Base-by-base conservation (phyloP, 2,888 invertebrate genomes). In the Thalpophila matura region DNA sequence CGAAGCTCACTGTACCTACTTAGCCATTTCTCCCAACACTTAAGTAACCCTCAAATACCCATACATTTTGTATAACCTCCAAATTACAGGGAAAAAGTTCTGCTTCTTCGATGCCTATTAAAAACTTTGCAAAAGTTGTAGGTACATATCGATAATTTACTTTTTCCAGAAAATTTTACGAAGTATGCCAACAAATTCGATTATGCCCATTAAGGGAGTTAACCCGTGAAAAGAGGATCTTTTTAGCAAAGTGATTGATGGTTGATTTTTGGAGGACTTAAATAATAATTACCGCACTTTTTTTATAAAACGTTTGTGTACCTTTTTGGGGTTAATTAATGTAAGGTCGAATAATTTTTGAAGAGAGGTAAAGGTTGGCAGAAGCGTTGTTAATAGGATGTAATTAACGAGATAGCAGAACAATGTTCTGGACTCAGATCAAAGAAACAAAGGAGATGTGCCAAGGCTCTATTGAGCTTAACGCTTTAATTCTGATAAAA, bases 171-270 rank as follows among this genome's bases (percentile, higher is more conserved):
- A 60, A 43, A 54, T 60, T 38, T 49, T 45, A 10, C 46, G 12
- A 43, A 2, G 43, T 14, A 53, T 60, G 62, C 66, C 68, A 68
- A 72, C 70, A 77, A 78, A 83, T 70, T 77, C 72, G 57, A 77
- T 80, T 74, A 74, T 60, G 49, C 22, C 27, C 26, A 51, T 55
- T 58, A 61, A 59, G 27, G 7, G 42, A 37, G 42, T 56, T 59
- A 53, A 59, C 43, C 43, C 16, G 27, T 24, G 4, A 45, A 72
- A 74, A 57, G 35, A 46, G 43, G 22, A 26, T 58, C 69, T 68
- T 62, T 75, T 77, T 38, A 67, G 50, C 45, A 31, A 67, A 72
- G 69, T 83, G 82, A 83, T 83, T 83, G 82, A 83, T 83, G 67
- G 54, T 31, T 46, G 53, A 59, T 57, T 74, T 45, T 72, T 43